Conservation (phyloP, 2,888 invertebrate genomes). For the Galerucella calmariensis region DNA sequence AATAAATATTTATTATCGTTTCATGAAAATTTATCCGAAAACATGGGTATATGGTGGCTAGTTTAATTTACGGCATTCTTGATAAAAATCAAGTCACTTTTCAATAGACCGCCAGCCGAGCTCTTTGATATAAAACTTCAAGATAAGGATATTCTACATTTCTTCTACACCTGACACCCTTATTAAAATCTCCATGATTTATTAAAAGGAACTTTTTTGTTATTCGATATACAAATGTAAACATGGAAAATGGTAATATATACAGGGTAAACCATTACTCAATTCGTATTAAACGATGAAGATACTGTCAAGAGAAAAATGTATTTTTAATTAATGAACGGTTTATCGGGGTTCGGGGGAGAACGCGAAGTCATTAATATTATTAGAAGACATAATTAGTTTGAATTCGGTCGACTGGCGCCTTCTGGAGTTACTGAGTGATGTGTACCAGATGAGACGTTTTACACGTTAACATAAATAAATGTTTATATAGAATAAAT, state of each 20-base stretch:
- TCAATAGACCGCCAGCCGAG: conserved; percentile 53
- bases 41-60: conserved; percentile 13
- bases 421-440: conserved; percentile 8
- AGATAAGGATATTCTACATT: conserved; percentile 54
- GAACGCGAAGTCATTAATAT: conserved; percentile 29
- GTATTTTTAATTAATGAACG: conserved; percentile 36
- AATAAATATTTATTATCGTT: not conserved
- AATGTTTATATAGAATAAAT: not conserved
- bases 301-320: conserved; percentile 40
- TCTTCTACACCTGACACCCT: conserved; percentile 54
- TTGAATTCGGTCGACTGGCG: conserved; percentile 4
- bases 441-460: not conserved
- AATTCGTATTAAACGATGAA: conserved; percentile 34
- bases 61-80: conserved; percentile 24
- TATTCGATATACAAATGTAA: conserved; percentile 41
- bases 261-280: conserved; percentile 36
- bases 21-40: conserved; percentile 16
- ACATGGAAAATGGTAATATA: conserved; percentile 41
- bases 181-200: conserved; percentile 50
- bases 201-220: conserved; percentile 40
- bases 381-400: conserved; percentile 27
- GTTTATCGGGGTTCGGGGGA: conserved; percentile 24
- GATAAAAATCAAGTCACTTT: conserved; percentile 54
- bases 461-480: not conserved
- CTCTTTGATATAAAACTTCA: conserved; percentile 47